Conservation (phyloP, 2,888 invertebrate genomes). For the Cataglyphis albicans region DNA sequence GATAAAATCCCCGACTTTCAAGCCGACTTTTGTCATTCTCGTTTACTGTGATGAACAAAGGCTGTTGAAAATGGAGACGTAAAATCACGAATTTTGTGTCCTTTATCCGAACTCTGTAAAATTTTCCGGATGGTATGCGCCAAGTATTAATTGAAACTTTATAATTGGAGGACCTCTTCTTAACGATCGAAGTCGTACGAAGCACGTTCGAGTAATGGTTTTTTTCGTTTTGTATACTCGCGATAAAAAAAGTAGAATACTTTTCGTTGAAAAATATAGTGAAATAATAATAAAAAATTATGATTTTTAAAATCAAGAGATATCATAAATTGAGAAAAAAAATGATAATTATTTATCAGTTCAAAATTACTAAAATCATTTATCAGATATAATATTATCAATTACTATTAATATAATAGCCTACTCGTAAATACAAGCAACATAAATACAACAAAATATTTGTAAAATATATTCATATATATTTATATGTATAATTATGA, state of each 20-base stretch:
- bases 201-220: slow-evolving; percentile 43
- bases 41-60: slow-evolving; percentile 48
- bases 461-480: not conserved
- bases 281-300: not conserved
- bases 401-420: not conserved
- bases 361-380: not conserved
- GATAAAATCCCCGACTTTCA: slow-evolving; percentile 63
- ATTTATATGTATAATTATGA: not conserved
- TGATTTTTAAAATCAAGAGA: not conserved
- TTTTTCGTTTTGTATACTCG: slow-evolving; percentile 12
- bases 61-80: slow-evolving; percentile 18
- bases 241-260: not conserved
- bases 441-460: not conserved
- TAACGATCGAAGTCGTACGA: slow-evolving; percentile 51
- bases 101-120: slow-evolving; percentile 44
- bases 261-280: slow-evolving; percentile 2
- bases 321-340: not conserved
- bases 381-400: not conserved
- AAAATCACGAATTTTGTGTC: slow-evolving; percentile 34
- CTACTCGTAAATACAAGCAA: not conserved
- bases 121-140: slow-evolving; percentile 48
- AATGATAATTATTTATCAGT: not conserved
- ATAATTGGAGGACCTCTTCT: slow-evolving; percentile 65
- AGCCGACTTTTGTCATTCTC: slow-evolving; percentile 70
- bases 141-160: slow-evolving; percentile 76